A percentile compares a stretch with the other conserved stretches of the same genome.
phyloP scores from a whole-genome alignment of 2,888 invertebrate species.

The Parnassius orleans region DNA sequence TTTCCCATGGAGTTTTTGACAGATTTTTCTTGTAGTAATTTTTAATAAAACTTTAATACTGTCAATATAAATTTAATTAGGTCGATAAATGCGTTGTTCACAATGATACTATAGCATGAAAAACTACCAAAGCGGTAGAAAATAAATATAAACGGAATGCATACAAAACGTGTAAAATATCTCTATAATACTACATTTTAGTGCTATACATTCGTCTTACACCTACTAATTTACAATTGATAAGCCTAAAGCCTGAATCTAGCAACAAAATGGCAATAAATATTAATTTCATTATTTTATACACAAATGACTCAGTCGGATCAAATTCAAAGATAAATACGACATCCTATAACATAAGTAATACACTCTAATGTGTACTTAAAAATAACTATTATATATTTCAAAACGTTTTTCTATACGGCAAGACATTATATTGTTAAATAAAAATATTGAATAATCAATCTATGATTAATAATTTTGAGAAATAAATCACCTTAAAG shows the following conservation, averaged over 20 bases:
- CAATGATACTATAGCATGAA: conserved; percentile 40
- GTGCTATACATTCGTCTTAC: conserved; percentile 38
- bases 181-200: conserved; percentile 35
- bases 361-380: conserved; percentile 10
- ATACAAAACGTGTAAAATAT: conserved; percentile 32
- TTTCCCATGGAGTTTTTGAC: conserved; percentile 32
- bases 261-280: conserved; percentile 52
- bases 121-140: conserved; percentile 41
- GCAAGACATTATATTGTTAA: conserved; percentile 18
- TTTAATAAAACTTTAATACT: conserved; percentile 57
- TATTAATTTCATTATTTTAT: conserved; percentile 39
- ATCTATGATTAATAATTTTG: background rate
- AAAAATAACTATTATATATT: conserved; percentile 3
- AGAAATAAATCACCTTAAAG: conserved; percentile 3
- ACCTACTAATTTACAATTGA: conserved; percentile 48
- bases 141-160: conserved; percentile 53
- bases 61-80: conserved; percentile 50
- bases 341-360: conserved; percentile 23
- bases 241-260: conserved; percentile 39
- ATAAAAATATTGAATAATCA: conserved; percentile 8
- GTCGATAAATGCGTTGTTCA: conserved; percentile 61
- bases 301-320: conserved; percentile 42
- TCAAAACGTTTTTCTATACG: background rate
- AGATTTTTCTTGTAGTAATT: conserved; percentile 37
- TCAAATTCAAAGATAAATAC: conserved; percentile 30